Evolutionary conservation across 2,888 invertebrate genomes (phyloP).

Genomic region (Deladenus siricidicola): DNA sequence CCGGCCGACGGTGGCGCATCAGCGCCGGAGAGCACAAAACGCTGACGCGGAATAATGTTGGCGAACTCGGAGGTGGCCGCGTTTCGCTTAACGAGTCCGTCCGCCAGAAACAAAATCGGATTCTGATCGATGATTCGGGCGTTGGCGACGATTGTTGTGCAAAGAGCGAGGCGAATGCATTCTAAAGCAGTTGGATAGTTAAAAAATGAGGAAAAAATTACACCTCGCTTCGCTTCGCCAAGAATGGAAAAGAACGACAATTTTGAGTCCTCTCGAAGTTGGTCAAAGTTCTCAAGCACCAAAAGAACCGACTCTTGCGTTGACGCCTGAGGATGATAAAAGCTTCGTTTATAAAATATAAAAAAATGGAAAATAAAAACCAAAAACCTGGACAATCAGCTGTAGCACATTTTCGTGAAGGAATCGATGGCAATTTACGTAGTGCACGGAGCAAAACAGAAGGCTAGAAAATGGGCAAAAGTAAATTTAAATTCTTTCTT

Average conservation of each 20-base stretch:
- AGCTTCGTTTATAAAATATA: neutral
- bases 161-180: conserved; percentile 13
- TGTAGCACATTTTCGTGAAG: conserved; percentile 26
- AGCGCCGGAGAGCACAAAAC: neutral
- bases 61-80: neutral
- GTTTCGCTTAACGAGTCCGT: neutral
- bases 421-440: conserved; percentile 34
- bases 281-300: conserved; percentile 40
- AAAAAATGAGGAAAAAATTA: neutral
- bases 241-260: conserved; percentile 21
- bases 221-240: neutral
- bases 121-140: neutral
- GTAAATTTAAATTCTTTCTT: neutral
- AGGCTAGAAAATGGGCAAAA: conserved; percentile 2
- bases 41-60: neutral
- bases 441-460: conserved; percentile 33
- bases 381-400: conserved; percentile 22
- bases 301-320: conserved; percentile 27
- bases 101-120: neutral
- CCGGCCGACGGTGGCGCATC: neutral
- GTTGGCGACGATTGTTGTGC: conserved; percentile 1
- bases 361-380: too few species aligned
- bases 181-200: neutral
- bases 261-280: conserved; percentile 18
- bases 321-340: conserved; percentile 3